A percentile compares a stretch with the other conserved stretches of the same genome.
Evolutionary conservation across 2,888 invertebrate species (phyloP).

Genomic region (Poecilus cupreus): DNA sequence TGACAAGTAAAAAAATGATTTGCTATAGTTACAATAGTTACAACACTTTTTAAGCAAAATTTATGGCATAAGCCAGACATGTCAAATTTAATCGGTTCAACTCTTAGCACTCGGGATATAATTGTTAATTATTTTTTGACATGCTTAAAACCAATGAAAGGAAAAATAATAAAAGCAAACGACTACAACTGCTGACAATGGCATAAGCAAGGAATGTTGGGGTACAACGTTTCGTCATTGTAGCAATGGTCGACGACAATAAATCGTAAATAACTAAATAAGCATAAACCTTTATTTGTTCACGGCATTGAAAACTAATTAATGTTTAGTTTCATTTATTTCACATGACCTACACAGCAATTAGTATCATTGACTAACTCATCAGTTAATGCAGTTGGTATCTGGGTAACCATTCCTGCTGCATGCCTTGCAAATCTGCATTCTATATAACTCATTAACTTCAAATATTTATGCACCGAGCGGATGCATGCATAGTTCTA

Average conservation of each 20-base stretch:
- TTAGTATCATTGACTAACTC: slow-evolving; percentile 33
- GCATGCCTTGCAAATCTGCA: background rate
- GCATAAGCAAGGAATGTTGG: no score
- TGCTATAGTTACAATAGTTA: no score
- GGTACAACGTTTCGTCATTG: background rate
- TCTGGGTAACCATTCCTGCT: background rate
- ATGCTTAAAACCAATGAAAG: no score
- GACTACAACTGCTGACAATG: no score
- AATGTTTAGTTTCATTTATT: slow-evolving; percentile 44
- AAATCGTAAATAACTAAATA: slow-evolving; percentile 15
- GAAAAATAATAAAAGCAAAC: no score
- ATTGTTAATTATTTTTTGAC: no score
- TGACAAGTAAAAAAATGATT: no score
- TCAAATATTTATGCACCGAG: background rate
- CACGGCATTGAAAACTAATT: slow-evolving; percentile 39
- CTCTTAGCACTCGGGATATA: no score
- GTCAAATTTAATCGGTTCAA: no score
- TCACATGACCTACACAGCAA: slow-evolving; percentile 47
- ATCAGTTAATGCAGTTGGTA: background rate
- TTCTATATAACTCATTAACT: background rate
- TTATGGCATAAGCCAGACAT: no score
- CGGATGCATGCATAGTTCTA: background rate
- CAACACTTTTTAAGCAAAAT: no score
- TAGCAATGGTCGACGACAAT: background rate
- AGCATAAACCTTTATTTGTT: slow-evolving; percentile 40